These are phyloP conservation scores for Pseudococcus jackbeardsleyi DNA, from an alignment of 2,888 invertebrate species.

Conservation along the genomic window DNA sequence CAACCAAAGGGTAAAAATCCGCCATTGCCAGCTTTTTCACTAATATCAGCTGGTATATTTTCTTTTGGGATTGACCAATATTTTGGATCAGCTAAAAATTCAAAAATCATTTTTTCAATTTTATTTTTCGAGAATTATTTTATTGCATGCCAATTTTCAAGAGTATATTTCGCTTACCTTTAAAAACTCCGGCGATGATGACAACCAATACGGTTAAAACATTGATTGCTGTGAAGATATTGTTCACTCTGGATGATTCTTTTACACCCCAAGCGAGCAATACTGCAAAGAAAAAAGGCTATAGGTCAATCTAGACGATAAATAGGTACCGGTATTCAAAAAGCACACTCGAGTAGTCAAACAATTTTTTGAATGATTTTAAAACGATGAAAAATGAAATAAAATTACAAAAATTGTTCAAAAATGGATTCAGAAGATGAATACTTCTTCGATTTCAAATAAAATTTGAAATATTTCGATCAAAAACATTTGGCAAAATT, in stretches of 20 bases:
- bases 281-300: slow-evolving; percentile 68
- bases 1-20: slow-evolving; percentile 95
- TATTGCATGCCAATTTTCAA: background rate
- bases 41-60: slow-evolving; percentile 67
- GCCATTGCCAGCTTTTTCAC: slow-evolving; percentile 77
- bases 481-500: too few relatives aligned
- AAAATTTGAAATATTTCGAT: too few relatives aligned
- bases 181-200: slow-evolving; percentile 85
- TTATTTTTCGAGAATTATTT: background rate
- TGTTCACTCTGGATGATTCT: slow-evolving; percentile 89
- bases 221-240: slow-evolving; percentile 90
- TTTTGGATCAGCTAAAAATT: slow-evolving; percentile 36
- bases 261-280: slow-evolving; percentile 81
- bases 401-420: too few relatives aligned
- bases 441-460: too few relatives aligned
- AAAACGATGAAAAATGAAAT: too few relatives aligned
- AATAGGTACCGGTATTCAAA: background rate
- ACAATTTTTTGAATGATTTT: too few relatives aligned
- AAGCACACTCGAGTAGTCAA: too few relatives aligned
- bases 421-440: too few relatives aligned
- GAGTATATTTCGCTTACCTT: slow-evolving; percentile 69
- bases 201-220: slow-evolving; percentile 85
- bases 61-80: slow-evolving; percentile 67
- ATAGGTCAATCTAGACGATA: background rate
- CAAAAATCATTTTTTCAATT: background rate